Evolutionary conservation across 2,888 invertebrate genomes (phyloP), one percentile per base, ranked within the genome.

Genomic region (Fragum fragum): DNA sequence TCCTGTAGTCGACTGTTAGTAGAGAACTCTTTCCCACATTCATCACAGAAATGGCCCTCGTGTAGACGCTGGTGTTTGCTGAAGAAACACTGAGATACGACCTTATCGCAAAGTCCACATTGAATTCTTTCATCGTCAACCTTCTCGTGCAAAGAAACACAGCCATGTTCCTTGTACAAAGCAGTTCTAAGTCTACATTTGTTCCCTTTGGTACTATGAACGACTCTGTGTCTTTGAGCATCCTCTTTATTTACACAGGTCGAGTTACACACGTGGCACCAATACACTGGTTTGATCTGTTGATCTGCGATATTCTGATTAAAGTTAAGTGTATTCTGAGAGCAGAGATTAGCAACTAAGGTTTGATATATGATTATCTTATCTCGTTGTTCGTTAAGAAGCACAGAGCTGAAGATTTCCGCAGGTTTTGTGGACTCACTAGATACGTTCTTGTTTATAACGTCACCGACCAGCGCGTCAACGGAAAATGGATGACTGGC

Each of bases 181-280:
- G 68, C 39, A 32, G 68, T 78, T 63, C 71, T 69, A 0, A 86
- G 73, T 59, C 39, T 72, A 68, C 80, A 76, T 14, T 26, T 81
- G 70, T 69, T 61, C 11, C 74, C 72, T 18, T 74, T 57, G 3
- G 72, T 14, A 9, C 28, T 36, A 57, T 86, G 86, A 7, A 63
- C 26, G 21, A 73, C 63, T 32, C 71, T 76, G 39, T 86, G 86
- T 42, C 36, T 47, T n/a, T 68, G 61, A 1, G 81, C 86, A 28
- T 86, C 86, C 18, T 55, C 36, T 26, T 28, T 72, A 68, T 81
- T 76, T 7, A 61, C 32, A 59, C 86, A 86, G 18, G 79, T 26
- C 0, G 68, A 70, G 63, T 83, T 76, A 72, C 86, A 86, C 16
- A 72, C 79, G 73, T 86, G 83, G 47, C 86, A 86, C 86, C 86